phyloP scores from a whole-genome alignment of 2,888 invertebrate species.

The Axea sp. region DNA sequence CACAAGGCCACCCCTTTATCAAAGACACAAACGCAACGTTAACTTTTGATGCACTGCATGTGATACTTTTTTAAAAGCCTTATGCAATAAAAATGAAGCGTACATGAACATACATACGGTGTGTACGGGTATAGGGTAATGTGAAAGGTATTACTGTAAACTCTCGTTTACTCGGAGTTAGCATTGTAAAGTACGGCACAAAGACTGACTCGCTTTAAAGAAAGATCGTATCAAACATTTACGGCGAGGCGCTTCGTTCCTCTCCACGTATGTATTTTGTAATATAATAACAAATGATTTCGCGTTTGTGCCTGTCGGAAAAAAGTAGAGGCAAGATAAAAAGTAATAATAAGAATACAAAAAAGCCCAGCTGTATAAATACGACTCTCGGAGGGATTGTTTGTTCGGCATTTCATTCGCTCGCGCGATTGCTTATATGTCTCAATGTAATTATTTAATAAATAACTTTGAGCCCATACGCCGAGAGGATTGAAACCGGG shows the following conservation, averaged over 20 bases:
- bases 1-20: constrained; percentile 48
- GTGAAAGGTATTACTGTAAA: constrained; percentile 49
- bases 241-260: constrained; percentile 17
- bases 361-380: neutral
- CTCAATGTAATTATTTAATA: constrained; percentile 34
- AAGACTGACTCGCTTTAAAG: constrained; percentile 44
- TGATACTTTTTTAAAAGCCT: constrained; percentile 51
- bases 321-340: too few species aligned
- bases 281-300: constrained; percentile 41
- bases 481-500: constrained; percentile 25
- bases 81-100: constrained; percentile 40
- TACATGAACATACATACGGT: constrained; percentile 10
- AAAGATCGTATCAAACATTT: constrained; percentile 50
- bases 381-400: neutral
- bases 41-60: constrained; percentile 53
- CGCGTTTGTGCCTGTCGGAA: constrained; percentile 8
- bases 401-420: constrained; percentile 8
- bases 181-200: constrained; percentile 42
- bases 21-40: constrained; percentile 41
- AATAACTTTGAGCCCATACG: constrained; percentile 18
- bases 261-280: constrained; percentile 33
- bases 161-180: constrained; percentile 50
- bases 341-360: neutral
- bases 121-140: constrained; percentile 33
- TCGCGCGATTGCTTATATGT: neutral